Conservation (phyloP, 2,113 vertebrate genomes). For the Empidonax traillii region DNA sequence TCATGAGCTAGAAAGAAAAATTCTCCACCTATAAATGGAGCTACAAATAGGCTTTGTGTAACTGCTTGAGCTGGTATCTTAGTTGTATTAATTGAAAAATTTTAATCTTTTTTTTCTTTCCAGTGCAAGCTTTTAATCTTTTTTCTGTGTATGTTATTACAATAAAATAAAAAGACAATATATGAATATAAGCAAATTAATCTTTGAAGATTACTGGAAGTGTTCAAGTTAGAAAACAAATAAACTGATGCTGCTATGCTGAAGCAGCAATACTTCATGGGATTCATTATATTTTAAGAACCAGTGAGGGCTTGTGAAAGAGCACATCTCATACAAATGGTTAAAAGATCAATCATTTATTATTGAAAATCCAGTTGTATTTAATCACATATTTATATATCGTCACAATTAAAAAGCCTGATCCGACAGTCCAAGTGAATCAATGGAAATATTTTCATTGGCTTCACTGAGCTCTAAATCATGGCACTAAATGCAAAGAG, state of each 20-base stretch:
- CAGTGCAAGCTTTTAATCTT: not conserved
- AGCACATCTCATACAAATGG: not conserved
- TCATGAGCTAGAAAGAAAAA: not conserved
- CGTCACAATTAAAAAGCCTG: not conserved
- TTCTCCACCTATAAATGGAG: not conserved
- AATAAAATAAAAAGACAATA: not conserved
- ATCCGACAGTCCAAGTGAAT: not conserved
- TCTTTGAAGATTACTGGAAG: not conserved
- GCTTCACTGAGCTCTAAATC: not conserved
- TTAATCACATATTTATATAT: not conserved
- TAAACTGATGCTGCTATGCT: not conserved
- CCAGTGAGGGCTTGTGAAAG: not conserved
- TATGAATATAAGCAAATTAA: not conserved
- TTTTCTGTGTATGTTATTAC: not conserved
- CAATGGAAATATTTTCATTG: not conserved
- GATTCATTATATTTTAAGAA: not conserved
- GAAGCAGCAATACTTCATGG: not conserved
- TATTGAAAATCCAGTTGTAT: not conserved
- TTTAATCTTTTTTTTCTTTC: not conserved
- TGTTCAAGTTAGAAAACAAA: not conserved
- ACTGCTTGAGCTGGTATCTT: not conserved
- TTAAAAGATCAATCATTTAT: not conserved
- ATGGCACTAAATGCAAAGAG: not conserved
- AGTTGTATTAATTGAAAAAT: not conserved
- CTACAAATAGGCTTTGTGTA: not conserved